phyloP scores from a whole-genome alignment of 2,888 invertebrate genomes.

The Agapostemon virescens region DNA sequence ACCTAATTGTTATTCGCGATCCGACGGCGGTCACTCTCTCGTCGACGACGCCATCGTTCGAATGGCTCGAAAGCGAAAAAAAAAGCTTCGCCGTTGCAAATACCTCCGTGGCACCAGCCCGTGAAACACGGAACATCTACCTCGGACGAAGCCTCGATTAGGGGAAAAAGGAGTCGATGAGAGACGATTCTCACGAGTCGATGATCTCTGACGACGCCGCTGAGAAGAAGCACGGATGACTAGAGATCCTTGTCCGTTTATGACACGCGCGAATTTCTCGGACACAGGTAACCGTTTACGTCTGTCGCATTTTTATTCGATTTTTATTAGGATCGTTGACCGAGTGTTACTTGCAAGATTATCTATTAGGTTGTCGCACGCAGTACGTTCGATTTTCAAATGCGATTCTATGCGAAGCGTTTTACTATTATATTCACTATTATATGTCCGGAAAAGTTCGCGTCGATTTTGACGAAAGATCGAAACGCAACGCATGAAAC shows the following conservation, averaged over 20 bases:
- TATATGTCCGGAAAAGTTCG: no score
- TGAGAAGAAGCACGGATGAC: not conserved
- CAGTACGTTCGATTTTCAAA: no score
- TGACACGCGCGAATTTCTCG: not conserved
- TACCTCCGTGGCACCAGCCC: slow-evolving; percentile 24
- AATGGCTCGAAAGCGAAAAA: slow-evolving; percentile 60
- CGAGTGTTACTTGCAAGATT: not conserved
- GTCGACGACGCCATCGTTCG: slow-evolving; percentile 23
- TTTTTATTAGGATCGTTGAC: not conserved
- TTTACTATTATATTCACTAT: no score
- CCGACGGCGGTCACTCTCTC: slow-evolving; percentile 37
- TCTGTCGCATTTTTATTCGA: not conserved
- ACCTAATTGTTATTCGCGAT: not conserved
- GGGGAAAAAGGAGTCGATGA: slow-evolving; percentile 7
- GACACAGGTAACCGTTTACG: not conserved
- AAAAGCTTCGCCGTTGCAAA: slow-evolving; percentile 12
- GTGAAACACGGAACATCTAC: slow-evolving; percentile 45
- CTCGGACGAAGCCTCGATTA: not conserved
- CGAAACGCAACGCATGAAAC: no score
- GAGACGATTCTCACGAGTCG: not conserved
- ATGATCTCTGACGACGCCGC: not conserved
- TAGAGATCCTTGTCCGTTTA: not conserved
- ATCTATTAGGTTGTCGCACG: not conserved
- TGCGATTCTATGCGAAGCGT: no score
- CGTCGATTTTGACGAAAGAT: no score